Evolutionary conservation across 2,888 invertebrate genomes (phyloP), one percentile per base, ranked within the genome.

Genomic region (Stratiomys singularior): DNA sequence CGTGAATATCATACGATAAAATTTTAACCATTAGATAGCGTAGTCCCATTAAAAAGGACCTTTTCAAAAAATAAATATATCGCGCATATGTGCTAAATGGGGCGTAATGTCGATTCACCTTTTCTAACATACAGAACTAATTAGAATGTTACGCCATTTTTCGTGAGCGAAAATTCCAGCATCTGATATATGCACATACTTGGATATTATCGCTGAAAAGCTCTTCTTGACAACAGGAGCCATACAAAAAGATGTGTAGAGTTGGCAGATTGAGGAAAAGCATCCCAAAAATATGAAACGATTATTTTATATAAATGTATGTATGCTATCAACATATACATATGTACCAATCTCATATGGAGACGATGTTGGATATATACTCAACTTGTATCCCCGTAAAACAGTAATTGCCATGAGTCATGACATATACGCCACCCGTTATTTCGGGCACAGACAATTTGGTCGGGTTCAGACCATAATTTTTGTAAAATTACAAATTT

Each of bases 31-130:
- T 60, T 21, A 25, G 37, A 3, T 37, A 5, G 37, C 18, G 64
- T 28, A n/a, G 60, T 66, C 37, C 37, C 69, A 46, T 69, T 69
- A 69, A 46, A 37, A 69, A 37, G 37, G 37, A 37, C 37, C 37
- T 37, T 72, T n/a, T 21, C 47, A 11, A 27, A 23, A 21, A 21
- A 72, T 27, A 56, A 47, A 64, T 69, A 76, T 79, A 79, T 81
- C 77, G 79, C 80, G 79, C 81, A 82, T 79, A 82, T 82, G 81
- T 81, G 81, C 78, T 81, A 81, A 82, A 82, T 82, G 81, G 81
- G 81, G 80, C 81, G 81, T 80, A 81, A 18, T 81, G 81, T 81
- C 81, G 81, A 80, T 78, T 79, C 78, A 79, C 67, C 81, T 79
- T 74, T 78, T 69, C 79, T 13, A 3, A 23, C 79, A 72, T 77